Base-by-base conservation (phyloP, 2,888 invertebrate genomes). In the Tromatobia lineatoria region DNA sequence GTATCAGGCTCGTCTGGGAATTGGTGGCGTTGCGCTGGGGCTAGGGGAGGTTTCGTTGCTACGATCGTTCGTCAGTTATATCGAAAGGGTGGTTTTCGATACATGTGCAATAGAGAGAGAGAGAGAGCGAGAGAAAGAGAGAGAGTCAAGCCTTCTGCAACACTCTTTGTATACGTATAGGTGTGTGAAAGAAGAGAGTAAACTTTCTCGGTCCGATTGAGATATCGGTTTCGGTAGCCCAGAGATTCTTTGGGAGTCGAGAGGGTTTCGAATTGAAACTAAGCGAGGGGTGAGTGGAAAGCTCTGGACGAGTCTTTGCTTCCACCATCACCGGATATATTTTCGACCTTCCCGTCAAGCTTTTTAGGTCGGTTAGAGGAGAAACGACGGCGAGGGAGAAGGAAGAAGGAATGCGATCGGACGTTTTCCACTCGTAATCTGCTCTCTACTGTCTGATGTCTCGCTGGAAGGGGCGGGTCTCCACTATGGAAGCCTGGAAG, bases 1-100 rank as follows among this genome's bases (percentile, higher is more conserved):
- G 88, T 90, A 91, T 91, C 90, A 87, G 86, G 81, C 85, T 87
- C 88, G 85, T 85, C 84, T 78, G 80, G 86, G 87, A 85, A 86
- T 84, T 86, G 86, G 90, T 91, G 87, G 73, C 74, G 79, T 80
- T 83, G 80, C 77, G 70, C 71, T 76, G 50, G 64, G n/a, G 18
- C 25, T 23, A 47, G 71, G 69, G 57, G 66, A 59, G 66, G 80
- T 70, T 38, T 47, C 23, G 64, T 66, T 71, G 71, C 66, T 45
- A 64, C 80, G 84, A 78, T 83, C 80, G 74, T 70, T 79, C 83
- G 79, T 76, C 80, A 78, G 59, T 61, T 78, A 70, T 73, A 74
- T 78, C 61, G 66, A n/a, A 47, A 34, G 67, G 71, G 45, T 52
- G 59, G 61, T 61, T 77, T 69, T 64, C 57, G 80, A 84, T 80